Evolutionary conservation across 2,888 invertebrate genomes (phyloP).

Genomic region (Drosophila anomelani): DNA sequence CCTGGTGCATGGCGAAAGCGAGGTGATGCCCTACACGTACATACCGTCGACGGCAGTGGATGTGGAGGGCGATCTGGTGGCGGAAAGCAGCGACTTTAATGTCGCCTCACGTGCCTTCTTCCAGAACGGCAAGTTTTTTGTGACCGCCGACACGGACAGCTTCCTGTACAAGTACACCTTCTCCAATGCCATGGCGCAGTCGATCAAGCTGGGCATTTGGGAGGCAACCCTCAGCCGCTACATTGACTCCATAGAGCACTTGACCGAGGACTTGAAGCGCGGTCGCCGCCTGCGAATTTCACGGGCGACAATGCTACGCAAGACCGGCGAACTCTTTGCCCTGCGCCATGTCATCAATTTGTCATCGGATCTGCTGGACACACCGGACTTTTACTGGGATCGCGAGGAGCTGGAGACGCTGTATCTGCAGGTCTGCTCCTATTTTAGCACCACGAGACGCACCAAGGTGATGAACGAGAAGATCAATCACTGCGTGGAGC

Average conservation of each 20-base stretch:
- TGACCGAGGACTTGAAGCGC: slow-evolving; percentile 91
- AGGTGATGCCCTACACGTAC: slow-evolving; percentile 93
- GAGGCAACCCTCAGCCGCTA: slow-evolving; percentile 94
- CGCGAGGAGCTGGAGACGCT: slow-evolving; percentile 94
- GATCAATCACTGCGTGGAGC: slow-evolving; percentile 95
- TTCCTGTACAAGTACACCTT: slow-evolving; percentile 95
- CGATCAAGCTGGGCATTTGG: slow-evolving; percentile 97
- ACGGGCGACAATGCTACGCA: slow-evolving; percentile 88
- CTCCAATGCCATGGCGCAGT: slow-evolving; percentile 96
- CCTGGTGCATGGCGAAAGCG: slow-evolving; percentile 91
- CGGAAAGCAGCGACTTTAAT: slow-evolving; percentile 62
- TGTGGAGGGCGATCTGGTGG: slow-evolving; percentile 84
- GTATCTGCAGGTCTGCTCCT: slow-evolving; percentile 92
- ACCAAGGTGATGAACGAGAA: slow-evolving; percentile 98
- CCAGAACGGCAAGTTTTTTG: slow-evolving; percentile 82
- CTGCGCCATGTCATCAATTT: slow-evolving; percentile 95
- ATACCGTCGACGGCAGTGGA: slow-evolving; percentile 72
- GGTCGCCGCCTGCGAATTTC: slow-evolving; percentile 89
- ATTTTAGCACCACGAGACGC: slow-evolving; percentile 93
- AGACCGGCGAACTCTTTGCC: slow-evolving; percentile 95
- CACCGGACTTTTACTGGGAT: slow-evolving; percentile 99
- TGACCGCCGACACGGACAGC: slow-evolving; percentile 85
- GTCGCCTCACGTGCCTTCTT: slow-evolving; percentile 83
- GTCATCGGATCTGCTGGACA: slow-evolving; percentile 96
- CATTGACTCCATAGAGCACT: slow-evolving; percentile 92